Evolutionary conservation across 2,888 invertebrate species (phyloP).

Genomic region (Carabus problematicus): DNA sequence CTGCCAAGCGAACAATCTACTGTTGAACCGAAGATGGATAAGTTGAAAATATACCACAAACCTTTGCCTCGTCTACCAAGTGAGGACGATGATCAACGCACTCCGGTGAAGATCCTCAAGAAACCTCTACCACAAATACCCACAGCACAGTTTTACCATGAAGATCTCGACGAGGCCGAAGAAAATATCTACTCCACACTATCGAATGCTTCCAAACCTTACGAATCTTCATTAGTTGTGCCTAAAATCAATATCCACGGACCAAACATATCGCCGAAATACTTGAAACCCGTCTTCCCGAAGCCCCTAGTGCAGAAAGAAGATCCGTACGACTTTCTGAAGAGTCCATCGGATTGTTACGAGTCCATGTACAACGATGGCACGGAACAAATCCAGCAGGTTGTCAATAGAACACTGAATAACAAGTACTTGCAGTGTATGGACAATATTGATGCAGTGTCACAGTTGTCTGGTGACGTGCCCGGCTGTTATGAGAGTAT

Average conservation of each 20-base stretch:
- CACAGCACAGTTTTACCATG: not conserved
- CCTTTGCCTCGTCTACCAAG: no score
- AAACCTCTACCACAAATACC: conserved; percentile 11
- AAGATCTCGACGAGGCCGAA: not conserved
- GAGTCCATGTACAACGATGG: not conserved
- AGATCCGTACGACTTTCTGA: not conserved
- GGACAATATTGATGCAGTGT: not conserved
- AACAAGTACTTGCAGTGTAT: not conserved
- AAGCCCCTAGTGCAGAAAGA: not conserved
- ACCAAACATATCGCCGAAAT: no score
- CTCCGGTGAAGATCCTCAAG: not conserved
- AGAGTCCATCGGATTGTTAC: not conserved
- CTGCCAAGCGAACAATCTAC: not conserved
- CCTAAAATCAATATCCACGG: no score
- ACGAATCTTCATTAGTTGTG: no score
- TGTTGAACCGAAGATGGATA: not conserved
- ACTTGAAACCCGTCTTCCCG: no score
- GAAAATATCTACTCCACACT: not conserved
- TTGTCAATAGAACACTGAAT: not conserved
- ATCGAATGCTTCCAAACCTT: not conserved
- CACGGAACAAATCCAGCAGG: not conserved
- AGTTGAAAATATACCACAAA: not conserved
- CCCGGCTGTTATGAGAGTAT: not conserved
- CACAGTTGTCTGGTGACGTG: not conserved
- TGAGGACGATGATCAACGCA: no score